Conservation (phyloP, 2,888 invertebrate genomes). For the Lasius fuliginosus region DNA sequence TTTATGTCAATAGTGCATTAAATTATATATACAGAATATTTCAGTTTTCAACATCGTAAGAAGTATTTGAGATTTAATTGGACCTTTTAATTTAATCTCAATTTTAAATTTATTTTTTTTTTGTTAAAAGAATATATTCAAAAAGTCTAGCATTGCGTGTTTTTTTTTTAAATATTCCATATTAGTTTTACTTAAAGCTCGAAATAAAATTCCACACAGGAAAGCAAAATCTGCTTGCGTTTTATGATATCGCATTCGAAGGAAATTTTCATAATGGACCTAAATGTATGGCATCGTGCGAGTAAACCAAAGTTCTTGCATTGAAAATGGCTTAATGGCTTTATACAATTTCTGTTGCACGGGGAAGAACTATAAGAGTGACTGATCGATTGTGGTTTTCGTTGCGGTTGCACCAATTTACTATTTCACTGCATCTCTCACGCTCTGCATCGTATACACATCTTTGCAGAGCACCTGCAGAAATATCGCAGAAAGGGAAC, state of each 20-base stretch:
- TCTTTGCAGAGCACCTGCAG: background rate
- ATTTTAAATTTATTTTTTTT: background rate
- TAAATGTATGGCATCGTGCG: background rate
- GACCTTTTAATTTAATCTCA: background rate
- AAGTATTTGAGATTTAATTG: background rate
- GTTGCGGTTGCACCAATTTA: conserved; percentile 42
- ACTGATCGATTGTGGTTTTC: conserved; percentile 42
- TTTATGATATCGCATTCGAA: background rate
- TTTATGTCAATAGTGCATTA: background rate
- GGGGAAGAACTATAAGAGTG: background rate
- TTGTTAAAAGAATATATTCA: background rate
- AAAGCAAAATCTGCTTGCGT: background rate
- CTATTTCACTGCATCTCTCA: conserved; percentile 55
- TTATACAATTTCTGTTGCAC: background rate
- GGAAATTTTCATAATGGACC: conserved; percentile 13
- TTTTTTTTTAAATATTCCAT: background rate
- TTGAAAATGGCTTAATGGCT: conserved; percentile 2
- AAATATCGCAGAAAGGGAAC: background rate
- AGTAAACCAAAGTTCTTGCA: background rate
- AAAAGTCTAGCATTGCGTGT: background rate
- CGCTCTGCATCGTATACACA: background rate
- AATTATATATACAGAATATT: background rate
- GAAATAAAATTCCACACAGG: background rate
- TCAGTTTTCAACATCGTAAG: background rate
- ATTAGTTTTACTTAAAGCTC: background rate